Evolutionary conservation across 2,888 invertebrate species (phyloP).

Genomic region (Gisinianus flammeolus): DNA sequence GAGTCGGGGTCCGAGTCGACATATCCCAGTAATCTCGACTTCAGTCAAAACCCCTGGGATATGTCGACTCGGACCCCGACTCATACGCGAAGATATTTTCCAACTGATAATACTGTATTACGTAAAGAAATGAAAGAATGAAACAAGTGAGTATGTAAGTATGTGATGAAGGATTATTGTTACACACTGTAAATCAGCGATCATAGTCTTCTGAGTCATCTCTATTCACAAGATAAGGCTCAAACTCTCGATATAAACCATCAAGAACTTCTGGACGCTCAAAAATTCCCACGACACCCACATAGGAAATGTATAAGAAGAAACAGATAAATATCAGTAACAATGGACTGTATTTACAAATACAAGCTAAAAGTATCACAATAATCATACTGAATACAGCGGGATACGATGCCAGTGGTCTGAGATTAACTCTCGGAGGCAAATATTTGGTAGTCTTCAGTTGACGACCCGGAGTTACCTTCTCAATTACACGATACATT

Average conservation of each 20-base stretch:
- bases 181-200: not conserved
- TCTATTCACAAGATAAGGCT: conserved; percentile 11
- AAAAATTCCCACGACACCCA: not conserved
- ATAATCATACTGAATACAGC: conserved; percentile 67
- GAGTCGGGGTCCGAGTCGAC: too few species aligned
- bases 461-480: conserved; percentile 67
- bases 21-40: too few species aligned
- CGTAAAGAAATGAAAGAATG: too few species aligned
- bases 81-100: too few species aligned
- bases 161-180: too few species aligned
- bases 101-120: too few species aligned
- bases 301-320: not conserved
- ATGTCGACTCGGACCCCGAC: too few species aligned
- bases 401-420: conserved; percentile 71
- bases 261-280: conserved; percentile 25
- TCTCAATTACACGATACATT: conserved; percentile 69
- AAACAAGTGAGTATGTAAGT: too few species aligned
- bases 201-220: conserved; percentile 12
- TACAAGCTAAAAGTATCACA: conserved; percentile 66
- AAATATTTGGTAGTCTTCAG: conserved; percentile 67
- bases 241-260: conserved; percentile 21
- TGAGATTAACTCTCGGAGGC: conserved; percentile 72
- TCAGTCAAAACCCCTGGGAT: too few species aligned
- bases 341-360: conserved; percentile 66
- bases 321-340: conserved; percentile 64